Evolutionary conservation across 2,888 invertebrate species (phyloP).

Genomic region (Andrena dorsata): DNA sequence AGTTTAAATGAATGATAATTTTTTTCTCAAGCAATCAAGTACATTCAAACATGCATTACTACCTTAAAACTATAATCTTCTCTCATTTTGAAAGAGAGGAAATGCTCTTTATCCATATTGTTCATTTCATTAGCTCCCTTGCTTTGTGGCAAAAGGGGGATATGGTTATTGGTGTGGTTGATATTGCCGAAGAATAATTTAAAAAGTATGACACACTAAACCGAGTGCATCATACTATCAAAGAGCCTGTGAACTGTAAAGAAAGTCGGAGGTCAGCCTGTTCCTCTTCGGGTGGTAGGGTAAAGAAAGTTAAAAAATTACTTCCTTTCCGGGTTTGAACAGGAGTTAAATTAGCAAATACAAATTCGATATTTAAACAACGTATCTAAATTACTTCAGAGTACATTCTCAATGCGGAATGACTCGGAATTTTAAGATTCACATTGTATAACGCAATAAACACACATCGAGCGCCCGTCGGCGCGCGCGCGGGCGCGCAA

Average conservation of each 20-base stretch:
- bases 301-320: constrained; percentile 42
- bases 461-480: too few species aligned
- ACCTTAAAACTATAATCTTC: constrained; percentile 89
- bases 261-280: constrained; percentile 32
- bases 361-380: constrained; percentile 42
- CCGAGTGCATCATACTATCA: constrained; percentile 5
- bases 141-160: constrained; percentile 51
- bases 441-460: neutral
- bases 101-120: constrained; percentile 72
- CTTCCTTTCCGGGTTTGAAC: constrained; percentile 27
- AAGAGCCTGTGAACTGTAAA: constrained; percentile 29
- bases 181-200: constrained; percentile 1
- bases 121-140: constrained; percentile 66
- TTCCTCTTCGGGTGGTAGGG: constrained; percentile 29
- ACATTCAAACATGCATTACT: constrained; percentile 66
- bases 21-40: neutral
- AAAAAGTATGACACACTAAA: constrained; percentile 35
- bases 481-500: too few species aligned
- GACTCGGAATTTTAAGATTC: constrained; percentile 17
- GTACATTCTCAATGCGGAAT: constrained; percentile 26
- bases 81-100: constrained; percentile 83
- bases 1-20: neutral
- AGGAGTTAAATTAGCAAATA: constrained; percentile 61
- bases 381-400: constrained; percentile 44
- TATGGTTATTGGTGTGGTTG: constrained; percentile 52